phyloP scores from a whole-genome alignment of 2,113 vertebrate genomes.

The Muntiacus reevesi region DNA sequence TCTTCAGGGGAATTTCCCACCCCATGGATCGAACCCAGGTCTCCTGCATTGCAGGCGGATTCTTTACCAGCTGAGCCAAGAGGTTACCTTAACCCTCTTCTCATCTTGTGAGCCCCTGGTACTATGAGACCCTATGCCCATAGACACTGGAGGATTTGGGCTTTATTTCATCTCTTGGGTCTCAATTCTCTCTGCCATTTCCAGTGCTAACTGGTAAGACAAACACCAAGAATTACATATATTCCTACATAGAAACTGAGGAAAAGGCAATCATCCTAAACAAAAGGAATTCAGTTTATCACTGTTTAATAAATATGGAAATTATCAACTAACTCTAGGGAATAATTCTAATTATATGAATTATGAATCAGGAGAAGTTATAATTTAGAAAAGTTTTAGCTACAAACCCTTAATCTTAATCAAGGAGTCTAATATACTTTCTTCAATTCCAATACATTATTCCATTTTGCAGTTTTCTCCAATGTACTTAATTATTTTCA shows the following conservation, averaged over 20 bases:
- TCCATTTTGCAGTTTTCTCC: background rate
- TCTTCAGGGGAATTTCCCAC: background rate
- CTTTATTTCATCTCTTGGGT: background rate
- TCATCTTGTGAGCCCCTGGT: background rate
- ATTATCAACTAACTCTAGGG: background rate
- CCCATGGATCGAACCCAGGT: background rate
- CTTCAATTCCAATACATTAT: background rate
- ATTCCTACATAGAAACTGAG: background rate
- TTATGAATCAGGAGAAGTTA: background rate
- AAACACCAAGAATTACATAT: background rate
- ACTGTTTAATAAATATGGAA: background rate
- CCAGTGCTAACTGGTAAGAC: background rate
- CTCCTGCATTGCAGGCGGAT: accelerated
- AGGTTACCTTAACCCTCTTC: background rate
- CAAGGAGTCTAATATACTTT: background rate
- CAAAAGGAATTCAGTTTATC: background rate
- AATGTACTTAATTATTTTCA: slow-evolving; percentile 21
- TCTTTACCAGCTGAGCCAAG: background rate
- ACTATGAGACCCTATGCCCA: background rate
- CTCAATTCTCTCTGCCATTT: background rate
- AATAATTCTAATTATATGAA: background rate
- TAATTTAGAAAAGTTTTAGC: background rate
- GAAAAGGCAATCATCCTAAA: background rate
- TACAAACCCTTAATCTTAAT: background rate
- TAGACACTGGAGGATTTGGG: background rate